Conservation (phyloP, 2,113 vertebrate species). For the Lophotis ruficrista region DNA sequence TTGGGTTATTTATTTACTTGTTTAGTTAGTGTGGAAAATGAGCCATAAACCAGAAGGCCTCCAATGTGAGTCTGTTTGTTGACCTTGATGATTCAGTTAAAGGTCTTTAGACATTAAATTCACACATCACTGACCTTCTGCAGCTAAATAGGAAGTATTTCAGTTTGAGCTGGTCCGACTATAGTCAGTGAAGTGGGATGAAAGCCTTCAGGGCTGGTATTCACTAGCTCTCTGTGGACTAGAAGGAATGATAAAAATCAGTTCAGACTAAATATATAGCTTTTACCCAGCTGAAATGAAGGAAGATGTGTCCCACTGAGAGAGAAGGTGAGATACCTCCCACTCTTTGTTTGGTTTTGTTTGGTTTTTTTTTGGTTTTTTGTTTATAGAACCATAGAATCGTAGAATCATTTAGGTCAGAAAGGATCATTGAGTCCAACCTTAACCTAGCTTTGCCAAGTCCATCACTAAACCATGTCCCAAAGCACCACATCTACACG, state of each 20-base stretch:
- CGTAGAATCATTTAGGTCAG: neutral
- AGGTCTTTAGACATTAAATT: neutral
- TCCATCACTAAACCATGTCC: neutral
- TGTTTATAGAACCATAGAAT: neutral
- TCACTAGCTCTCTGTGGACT: neutral
- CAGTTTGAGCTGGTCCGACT: neutral
- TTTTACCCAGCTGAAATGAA: neutral
- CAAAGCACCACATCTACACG: fast-evolving
- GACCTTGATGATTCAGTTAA: slow-evolving; percentile 9
- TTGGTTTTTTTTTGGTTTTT: neutral
- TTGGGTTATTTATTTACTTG: slow-evolving; percentile 22
- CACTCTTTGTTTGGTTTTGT: neutral
- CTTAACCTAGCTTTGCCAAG: neutral
- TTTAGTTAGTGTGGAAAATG: neutral
- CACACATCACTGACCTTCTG: neutral
- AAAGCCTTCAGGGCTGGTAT: neutral
- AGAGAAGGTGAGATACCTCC: neutral
- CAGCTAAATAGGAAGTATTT: neutral
- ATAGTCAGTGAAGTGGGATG: neutral
- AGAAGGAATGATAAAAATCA: neutral
- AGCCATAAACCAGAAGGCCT: neutral
- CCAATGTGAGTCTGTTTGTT: neutral
- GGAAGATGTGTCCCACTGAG: neutral
- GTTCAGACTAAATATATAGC: neutral
- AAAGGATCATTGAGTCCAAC: neutral